phyloP scores from a whole-genome alignment of 2,888 invertebrate genomes.

The Chrysolina oricalcia region DNA sequence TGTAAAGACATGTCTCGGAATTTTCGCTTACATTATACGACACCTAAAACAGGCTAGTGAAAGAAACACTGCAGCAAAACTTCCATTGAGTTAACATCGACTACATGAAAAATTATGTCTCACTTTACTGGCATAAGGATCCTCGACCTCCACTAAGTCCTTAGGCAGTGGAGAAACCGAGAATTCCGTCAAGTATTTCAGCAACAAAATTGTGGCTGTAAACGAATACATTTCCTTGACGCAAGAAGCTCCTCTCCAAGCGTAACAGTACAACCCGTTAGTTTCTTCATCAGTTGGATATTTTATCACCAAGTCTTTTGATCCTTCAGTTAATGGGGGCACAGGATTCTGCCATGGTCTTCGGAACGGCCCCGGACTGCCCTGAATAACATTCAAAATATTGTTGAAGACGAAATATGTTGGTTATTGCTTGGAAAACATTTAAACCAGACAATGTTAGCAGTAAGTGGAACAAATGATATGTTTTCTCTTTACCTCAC shows the following conservation, averaged over 20 bases:
- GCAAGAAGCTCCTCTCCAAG: constrained; percentile 86
- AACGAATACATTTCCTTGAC: constrained; percentile 76
- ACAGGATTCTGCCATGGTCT: constrained; percentile 86
- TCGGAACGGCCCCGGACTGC: constrained; percentile 75
- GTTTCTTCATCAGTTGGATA: constrained; percentile 91
- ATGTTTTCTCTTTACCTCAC: too few relatives aligned
- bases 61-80: not conserved
- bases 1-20: constrained; percentile 79
- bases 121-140: constrained; percentile 87
- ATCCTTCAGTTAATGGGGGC: constrained; percentile 76
- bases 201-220: constrained; percentile 79
- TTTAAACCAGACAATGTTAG: too few relatives aligned
- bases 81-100: not conserved
- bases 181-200: constrained; percentile 90
- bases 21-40: constrained; percentile 83
- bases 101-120: constrained; percentile 55
- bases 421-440: too few relatives aligned
- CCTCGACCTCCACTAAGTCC: constrained; percentile 86
- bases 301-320: constrained; percentile 75
- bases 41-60: constrained; percentile 73
- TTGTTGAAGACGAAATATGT: not conserved
- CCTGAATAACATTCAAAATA: constrained; percentile 63
- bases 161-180: constrained; percentile 89
- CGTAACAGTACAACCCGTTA: constrained; percentile 84
- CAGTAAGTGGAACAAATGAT: too few relatives aligned